These are phyloP conservation scores for Rafetus swinhoei DNA, from an alignment of 2,113 vertebrate genomes.

Conservation along the genomic window DNA sequence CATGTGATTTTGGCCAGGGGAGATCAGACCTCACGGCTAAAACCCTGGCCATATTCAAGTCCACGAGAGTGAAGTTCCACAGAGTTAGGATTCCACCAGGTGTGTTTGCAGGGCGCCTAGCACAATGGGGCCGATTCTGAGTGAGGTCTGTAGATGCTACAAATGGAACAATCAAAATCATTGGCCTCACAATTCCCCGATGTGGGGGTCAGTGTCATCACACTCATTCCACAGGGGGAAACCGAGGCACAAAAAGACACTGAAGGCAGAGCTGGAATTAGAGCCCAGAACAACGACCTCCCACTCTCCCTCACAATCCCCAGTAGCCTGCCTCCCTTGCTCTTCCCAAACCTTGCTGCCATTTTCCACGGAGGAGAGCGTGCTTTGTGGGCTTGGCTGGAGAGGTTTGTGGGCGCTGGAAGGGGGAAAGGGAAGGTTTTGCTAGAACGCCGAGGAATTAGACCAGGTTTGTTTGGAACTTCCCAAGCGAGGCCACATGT, in stretches of 20 bases:
- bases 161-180: background rate
- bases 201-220: no score
- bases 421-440: background rate
- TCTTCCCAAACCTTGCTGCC: no score
- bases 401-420: background rate
- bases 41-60: background rate
- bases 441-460: background rate
- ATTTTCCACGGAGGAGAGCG: background rate
- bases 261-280: background rate
- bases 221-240: background rate
- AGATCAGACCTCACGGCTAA: background rate
- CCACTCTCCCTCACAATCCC: background rate
- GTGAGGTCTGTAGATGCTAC: background rate
- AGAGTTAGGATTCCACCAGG: background rate
- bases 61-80: background rate
- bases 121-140: background rate
- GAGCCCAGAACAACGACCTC: background rate
- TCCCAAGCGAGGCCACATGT: rapidly evolving
- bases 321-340: background rate
- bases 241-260: background rate
- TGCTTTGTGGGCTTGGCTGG: background rate
- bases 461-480: background rate
- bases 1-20: background rate
- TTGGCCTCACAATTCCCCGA: background rate
- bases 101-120: background rate